Evolutionary conservation across 2,797 vertebrate species (phyloP).

Genomic region (Manis javanica): DNA sequence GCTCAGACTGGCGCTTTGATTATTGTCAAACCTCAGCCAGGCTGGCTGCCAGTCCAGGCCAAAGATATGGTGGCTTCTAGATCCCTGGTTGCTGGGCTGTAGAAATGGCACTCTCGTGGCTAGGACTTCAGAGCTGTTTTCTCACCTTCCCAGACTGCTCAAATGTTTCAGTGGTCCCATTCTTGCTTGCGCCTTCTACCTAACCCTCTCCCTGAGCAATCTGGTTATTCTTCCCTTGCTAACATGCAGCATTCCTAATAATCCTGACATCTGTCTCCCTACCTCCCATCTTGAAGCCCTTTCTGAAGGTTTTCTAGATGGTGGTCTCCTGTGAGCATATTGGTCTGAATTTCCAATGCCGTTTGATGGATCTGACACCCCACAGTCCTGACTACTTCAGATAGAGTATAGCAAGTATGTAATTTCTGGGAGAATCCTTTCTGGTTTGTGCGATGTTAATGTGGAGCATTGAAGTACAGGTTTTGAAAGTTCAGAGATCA

Average conservation of each 20-base stretch:
- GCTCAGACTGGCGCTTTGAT: background rate
- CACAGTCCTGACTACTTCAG: background rate
- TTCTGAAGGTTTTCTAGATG: background rate
- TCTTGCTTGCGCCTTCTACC: background rate
- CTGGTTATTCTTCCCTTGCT: background rate
- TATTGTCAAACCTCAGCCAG: background rate
- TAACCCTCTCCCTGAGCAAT: background rate
- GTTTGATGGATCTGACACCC: background rate
- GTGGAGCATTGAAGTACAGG: background rate
- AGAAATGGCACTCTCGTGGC: background rate
- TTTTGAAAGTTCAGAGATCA: background rate
- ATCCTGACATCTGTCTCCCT: background rate
- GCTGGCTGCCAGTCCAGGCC: background rate
- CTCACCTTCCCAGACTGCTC: background rate
- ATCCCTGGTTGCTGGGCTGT: background rate
- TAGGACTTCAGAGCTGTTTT: background rate
- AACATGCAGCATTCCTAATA: background rate
- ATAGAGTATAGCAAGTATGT: background rate
- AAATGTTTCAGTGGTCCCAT: background rate
- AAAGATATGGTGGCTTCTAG: background rate
- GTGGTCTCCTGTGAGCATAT: background rate
- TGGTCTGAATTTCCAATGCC: background rate
- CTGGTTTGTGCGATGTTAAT: conserved; percentile 11
- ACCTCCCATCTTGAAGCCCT: background rate
- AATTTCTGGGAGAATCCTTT: conserved; percentile 43